Evolutionary conservation across 35 echinoderm and acorn worm genomes (phyloP).

Genomic region (Ophioderma brevispina): DNA sequence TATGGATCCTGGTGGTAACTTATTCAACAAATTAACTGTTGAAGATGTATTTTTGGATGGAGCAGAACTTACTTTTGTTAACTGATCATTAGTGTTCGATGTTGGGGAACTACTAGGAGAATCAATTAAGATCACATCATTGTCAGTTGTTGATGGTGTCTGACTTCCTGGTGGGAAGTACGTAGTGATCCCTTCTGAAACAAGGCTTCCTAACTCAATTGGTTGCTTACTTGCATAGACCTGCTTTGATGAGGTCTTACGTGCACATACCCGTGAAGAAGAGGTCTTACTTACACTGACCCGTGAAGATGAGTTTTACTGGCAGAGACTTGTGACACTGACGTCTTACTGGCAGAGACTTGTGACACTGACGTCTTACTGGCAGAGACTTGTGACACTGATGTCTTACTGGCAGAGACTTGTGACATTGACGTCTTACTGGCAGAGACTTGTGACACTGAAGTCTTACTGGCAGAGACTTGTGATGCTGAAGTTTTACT

Average conservation of each 20-base stretch:
- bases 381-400: not conserved
- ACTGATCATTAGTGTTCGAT: not conserved
- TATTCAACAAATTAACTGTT: no score
- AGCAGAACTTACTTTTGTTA: not conserved
- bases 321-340: not conserved
- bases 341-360: no score
- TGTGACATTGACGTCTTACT: not conserved
- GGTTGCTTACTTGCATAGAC: not conserved
- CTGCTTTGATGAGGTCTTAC: not conserved
- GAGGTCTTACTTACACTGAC: not conserved
- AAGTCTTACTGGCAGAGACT: not conserved
- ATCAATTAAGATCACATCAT: not conserved
- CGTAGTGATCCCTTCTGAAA: not conserved
- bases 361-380: no score
- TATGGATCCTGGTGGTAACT: not conserved
- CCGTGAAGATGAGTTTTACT: not conserved
- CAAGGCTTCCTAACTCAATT: not conserved
- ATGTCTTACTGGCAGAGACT: not conserved
- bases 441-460: no score
- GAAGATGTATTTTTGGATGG: no score
- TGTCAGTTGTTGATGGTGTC: not conserved
- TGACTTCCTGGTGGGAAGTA: not conserved
- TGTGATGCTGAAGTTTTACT: not conserved
- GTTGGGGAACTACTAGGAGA: not conserved
- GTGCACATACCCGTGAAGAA: not conserved